phyloP scores from a whole-genome alignment of 2,113 vertebrate species.

The Tautogolabrus adspersus region DNA sequence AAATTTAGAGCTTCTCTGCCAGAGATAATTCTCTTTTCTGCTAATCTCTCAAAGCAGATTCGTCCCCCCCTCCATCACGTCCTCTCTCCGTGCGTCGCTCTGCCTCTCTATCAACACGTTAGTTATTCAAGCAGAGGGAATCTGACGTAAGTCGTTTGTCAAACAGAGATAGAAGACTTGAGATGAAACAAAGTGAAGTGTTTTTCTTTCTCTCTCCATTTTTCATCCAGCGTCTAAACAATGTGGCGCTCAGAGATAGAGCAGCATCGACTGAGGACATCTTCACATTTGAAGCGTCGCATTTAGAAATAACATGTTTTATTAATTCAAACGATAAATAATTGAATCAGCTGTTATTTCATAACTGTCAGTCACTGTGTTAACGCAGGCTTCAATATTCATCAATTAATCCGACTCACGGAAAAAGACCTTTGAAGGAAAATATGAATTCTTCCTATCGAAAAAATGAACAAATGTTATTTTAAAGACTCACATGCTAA shows the following conservation, averaged over 20 bases:
- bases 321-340: neutral
- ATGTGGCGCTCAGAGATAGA: neutral
- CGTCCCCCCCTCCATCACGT: slow-evolving; percentile 17
- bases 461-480: neutral
- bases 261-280: neutral
- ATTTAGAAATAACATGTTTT: neutral
- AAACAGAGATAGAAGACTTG: slow-evolving; percentile 44
- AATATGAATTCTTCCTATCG: neutral
- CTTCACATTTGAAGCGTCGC: neutral
- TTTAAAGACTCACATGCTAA: neutral
- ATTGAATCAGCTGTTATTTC: neutral
- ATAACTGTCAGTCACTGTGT: neutral
- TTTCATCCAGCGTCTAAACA: slow-evolving; percentile 23
- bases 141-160: slow-evolving; percentile 63
- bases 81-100: neutral
- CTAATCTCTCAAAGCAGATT: slow-evolving; percentile 56
- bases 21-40: slow-evolving; percentile 54
- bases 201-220: slow-evolving; percentile 16
- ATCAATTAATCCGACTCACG: neutral
- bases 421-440: neutral
- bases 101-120: slow-evolving; percentile 37
- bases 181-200: slow-evolving; percentile 26
- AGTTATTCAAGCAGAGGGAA: slow-evolving; percentile 52
- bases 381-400: neutral
- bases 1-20: slow-evolving; percentile 40